Conservation (phyloP, 2,888 invertebrate genomes). For the Tridacna crocea region DNA sequence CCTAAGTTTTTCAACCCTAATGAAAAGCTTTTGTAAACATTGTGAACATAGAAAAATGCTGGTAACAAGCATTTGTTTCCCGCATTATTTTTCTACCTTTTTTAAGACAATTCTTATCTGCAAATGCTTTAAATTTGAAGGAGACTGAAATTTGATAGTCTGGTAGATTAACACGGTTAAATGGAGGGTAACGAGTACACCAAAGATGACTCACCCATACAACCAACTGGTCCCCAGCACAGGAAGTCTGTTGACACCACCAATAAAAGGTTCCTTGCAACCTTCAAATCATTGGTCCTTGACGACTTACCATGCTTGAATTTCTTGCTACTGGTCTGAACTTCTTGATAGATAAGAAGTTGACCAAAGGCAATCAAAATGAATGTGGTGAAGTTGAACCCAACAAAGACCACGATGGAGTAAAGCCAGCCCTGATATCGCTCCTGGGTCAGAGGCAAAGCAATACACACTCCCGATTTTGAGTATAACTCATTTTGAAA, state of each 20-base stretch:
- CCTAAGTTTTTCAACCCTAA: no score
- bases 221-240: slow-evolving; percentile 78
- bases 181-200: background rate
- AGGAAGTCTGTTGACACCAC: slow-evolving; percentile 38
- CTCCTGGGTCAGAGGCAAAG: slow-evolving; percentile 80
- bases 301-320: background rate
- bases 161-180: background rate
- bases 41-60: no score
- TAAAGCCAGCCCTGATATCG: slow-evolving; percentile 82
- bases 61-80: no score
- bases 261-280: slow-evolving; percentile 35
- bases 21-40: no score
- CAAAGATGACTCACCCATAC: slow-evolving; percentile 30
- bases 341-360: slow-evolving; percentile 15
- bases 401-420: slow-evolving; percentile 78
- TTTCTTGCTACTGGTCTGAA: background rate
- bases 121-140: no score
- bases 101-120: no score
- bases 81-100: no score
- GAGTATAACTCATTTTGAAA: slow-evolving; percentile 79
- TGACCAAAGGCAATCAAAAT: slow-evolving; percentile 26
- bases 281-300: slow-evolving; percentile 28
- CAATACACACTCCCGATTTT: slow-evolving; percentile 78
- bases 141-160: background rate
- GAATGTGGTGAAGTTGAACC: slow-evolving; percentile 67